Percentiles rank a stretch among this genome's conserved stretches.
These are phyloP conservation scores for Drosophila yakuba DNA, from an alignment of 1,140 invertebrate genomes.

Conservation along the genomic window DNA sequence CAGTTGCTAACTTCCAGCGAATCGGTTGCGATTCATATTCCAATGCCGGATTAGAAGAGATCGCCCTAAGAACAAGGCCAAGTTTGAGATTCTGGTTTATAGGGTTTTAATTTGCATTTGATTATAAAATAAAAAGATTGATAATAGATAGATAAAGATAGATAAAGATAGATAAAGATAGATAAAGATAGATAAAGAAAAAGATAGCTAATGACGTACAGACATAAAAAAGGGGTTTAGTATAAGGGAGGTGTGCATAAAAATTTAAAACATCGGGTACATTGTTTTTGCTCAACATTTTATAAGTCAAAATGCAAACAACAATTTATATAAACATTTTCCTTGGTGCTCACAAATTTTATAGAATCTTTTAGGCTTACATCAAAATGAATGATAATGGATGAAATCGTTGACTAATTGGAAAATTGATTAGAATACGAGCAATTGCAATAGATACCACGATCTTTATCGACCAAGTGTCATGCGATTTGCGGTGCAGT, in stretches of 20 bases:
- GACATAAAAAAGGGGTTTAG: too few relatives aligned
- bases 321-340: too few relatives aligned
- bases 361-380: constrained; percentile 1
- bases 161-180: too few relatives aligned
- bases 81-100: too few relatives aligned
- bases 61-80: constrained; percentile 5
- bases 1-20: constrained; percentile 58
- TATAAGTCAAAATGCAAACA: too few relatives aligned
- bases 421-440: not conserved
- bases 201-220: too few relatives aligned
- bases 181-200: too few relatives aligned
- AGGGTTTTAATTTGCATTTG: not conserved
- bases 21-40: constrained; percentile 22
- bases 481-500: constrained; percentile 15
- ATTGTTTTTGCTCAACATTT: too few relatives aligned
- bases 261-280: too few relatives aligned
- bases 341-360: not conserved
- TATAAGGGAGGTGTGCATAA: not conserved
- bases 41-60: constrained; percentile 29
- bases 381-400: not conserved
- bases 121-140: too few relatives aligned
- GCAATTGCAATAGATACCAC: not conserved
- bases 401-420: not conserved
- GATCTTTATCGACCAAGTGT: constrained; percentile 5
- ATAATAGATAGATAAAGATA: too few relatives aligned